A percentile compares a stretch with the other conserved stretches of the same genome.
These are phyloP conservation scores for Bufo gargarizans DNA, from an alignment of 2,113 vertebrate genomes.

Conservation along the genomic window DNA sequence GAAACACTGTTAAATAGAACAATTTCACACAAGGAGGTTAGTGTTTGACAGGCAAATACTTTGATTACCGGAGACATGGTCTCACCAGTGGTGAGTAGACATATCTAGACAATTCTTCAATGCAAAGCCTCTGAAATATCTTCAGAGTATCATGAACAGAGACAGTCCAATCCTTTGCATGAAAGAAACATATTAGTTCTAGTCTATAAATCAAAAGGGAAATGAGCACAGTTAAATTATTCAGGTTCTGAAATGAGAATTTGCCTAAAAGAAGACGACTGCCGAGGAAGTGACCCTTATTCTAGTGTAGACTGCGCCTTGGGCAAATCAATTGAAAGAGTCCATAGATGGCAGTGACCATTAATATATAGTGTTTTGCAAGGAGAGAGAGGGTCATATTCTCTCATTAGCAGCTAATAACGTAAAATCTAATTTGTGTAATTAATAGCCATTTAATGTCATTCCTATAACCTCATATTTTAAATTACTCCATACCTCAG, in stretches of 20 bases:
- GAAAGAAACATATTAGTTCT: slow-evolving; percentile 13
- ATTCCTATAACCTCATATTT: neutral
- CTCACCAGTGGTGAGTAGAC: slow-evolving; percentile 15
- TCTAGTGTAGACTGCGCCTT: slow-evolving; percentile 39
- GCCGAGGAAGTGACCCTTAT: slow-evolving; percentile 42
- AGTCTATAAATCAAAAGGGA: slow-evolving; percentile 50
- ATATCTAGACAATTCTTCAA: slow-evolving; percentile 6
- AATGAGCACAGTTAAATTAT: slow-evolving; percentile 47
- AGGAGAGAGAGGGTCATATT: neutral
- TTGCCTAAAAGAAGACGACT: slow-evolving; percentile 43
- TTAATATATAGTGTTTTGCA: slow-evolving; percentile 23
- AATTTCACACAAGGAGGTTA: slow-evolving; percentile 36
- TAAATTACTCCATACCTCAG: neutral
- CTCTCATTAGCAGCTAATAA: neutral
- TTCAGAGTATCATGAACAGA: slow-evolving; percentile 23
- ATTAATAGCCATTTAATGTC: slow-evolving; percentile 23
- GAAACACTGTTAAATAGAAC: slow-evolving; percentile 72
- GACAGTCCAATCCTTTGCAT: neutral
- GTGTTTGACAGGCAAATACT: slow-evolving; percentile 30
- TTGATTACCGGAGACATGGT: neutral
- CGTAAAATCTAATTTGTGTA: slow-evolving; percentile 13
- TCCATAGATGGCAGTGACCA: neutral
- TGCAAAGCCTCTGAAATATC: neutral
- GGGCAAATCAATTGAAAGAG: slow-evolving; percentile 40
- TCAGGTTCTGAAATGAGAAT: slow-evolving; percentile 53